Base-by-base conservation (phyloP, 2,888 invertebrate genomes). In the Limnephilus marmoratus region DNA sequence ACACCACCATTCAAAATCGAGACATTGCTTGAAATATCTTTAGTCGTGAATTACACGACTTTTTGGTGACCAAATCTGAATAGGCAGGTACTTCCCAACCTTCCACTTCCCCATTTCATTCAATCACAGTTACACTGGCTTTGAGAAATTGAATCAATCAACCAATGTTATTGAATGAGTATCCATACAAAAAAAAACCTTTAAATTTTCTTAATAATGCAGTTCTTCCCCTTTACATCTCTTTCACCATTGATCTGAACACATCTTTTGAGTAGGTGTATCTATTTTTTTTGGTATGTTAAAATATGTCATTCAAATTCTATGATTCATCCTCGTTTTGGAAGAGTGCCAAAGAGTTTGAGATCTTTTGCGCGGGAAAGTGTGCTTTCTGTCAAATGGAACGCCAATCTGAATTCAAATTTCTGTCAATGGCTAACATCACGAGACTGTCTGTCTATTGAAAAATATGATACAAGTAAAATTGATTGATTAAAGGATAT, bases 261-360 rank as follows among this genome's bases (percentile, higher is more conserved):
- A 68, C 68, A n/a, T 68, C 0, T n/a, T 68, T 68, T 68, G 68
- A 68, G 68, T 68, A n/a, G 68, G 68, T 9, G 68, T 68, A 68
- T 68, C 68, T 68, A 24, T 68, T 68, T 53, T 68, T 53, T 68
- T 68, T 68, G n/a, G 68, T n/a, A 24, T 68, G 68, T 68, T 68
- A 68, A 68, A 9, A 24, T 24, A 68, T 68, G 68, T 68, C 68
- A n/a, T 68, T 68, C 68, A 53, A 24, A 24, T 68, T 68, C 31
- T 2, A 34, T 86, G 86, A 86, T 86, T 86, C 86, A 86, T 49
- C 45, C 86, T 45, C 29, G 13, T 34, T 31, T 86, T 86, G 86
- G 45, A 86, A 24, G 31, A 1, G 29, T 49, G 86, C 86, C 86
- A 86, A 45, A 86, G 85, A 49, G 41, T 31, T 86, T n/a, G 34